Conservation (phyloP, 2,113 vertebrate species). For the Pithys albifrons region DNA sequence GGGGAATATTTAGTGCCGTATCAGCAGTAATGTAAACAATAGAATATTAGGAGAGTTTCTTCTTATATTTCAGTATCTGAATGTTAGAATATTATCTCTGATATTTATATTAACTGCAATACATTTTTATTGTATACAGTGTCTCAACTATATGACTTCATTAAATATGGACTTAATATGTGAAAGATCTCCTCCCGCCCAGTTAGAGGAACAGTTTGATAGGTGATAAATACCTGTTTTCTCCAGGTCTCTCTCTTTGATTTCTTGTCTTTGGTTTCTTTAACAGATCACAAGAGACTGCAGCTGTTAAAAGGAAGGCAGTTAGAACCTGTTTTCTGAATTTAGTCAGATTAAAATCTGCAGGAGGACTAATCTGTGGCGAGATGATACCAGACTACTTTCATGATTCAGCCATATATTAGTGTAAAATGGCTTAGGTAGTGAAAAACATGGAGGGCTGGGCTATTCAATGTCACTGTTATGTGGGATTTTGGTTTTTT, state of each 20-base stretch:
- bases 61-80: neutral
- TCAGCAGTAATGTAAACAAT: neutral
- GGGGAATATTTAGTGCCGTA: neutral
- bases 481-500: neutral
- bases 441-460: neutral
- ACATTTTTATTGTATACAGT: neutral
- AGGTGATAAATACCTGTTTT: neutral
- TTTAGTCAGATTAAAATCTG: neutral
- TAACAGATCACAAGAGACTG: neutral
- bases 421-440: neutral
- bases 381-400: neutral
- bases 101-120: neutral
- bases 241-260: neutral
- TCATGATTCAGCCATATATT: neutral
- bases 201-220: neutral
- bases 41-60: neutral
- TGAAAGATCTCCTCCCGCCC: neutral
- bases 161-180: neutral
- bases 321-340: neutral
- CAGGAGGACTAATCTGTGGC: neutral
- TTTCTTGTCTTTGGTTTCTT: neutral
- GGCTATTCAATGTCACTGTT: neutral
- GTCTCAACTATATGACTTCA: neutral
- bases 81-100: neutral
- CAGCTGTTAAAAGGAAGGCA: neutral